Evolutionary conservation across 2,888 invertebrate species (phyloP), one percentile per base, ranked within the genome.

Genomic region (Sphinx pinastri): DNA sequence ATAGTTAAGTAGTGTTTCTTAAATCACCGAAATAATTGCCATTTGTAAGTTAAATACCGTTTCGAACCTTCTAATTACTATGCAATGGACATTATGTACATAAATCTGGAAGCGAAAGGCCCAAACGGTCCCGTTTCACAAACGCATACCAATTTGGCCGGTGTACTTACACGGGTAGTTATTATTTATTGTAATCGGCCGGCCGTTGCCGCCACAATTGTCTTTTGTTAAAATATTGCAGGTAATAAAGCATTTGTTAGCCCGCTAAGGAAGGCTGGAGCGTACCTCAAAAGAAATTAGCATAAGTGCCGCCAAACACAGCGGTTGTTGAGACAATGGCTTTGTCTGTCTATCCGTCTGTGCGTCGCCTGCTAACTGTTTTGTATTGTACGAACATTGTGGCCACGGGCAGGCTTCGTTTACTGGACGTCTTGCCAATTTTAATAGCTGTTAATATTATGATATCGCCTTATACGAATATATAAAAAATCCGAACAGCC

Each of bases 231-330:
- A 84, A 85, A 88, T 84, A 87, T 86, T 82, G 81, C 84, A 81
- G 81, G 86, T 84, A 87, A 87, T 88, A 88, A 88, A 86, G 77
- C 83, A 82, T 84, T 85, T 85, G 85, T 84, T 83, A 78, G 77
- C 83, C 84, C 77, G 83, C 81, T 84, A 88, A 85, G 85, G 87
- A 84, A 89, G 88, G 83, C 81, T 82, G 82, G 79, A 81, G 82
- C 82, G 84, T 83, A 82, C 85, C 85, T 92, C 87, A 88, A 92
- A 90, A 90, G 90, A 89, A 89, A 93, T 94, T 92, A 88, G 88
- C 93, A 93, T 93, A 93, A 90, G 87, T 87, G 85, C 89, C 87
- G 88, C 86, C 89, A 87, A 89, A 91, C 87, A 84, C 86, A 84
- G 86, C 79, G 83, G 80, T 80, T 78, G 75, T 76, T 76, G 84